Evolutionary conservation across 2,888 invertebrate genomes (phyloP).

Genomic region (Cancer borealis): DNA sequence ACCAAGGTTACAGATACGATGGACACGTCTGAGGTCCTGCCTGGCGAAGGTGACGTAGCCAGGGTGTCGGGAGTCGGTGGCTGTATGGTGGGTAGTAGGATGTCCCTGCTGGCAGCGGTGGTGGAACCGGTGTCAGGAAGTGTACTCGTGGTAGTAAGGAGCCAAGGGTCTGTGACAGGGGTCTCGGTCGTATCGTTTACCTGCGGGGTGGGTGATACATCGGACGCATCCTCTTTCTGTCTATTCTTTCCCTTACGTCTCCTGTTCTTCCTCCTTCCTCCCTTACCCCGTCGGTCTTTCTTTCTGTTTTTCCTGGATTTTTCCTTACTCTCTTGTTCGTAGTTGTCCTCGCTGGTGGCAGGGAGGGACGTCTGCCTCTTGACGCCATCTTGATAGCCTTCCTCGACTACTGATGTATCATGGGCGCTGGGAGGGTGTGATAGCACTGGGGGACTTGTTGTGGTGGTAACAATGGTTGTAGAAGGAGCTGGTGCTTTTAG

Average conservation of each 20-base stretch:
- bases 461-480: neutral
- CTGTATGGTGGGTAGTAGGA: neutral
- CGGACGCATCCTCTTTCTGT: neutral
- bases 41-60: neutral
- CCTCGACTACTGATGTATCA: conserved; percentile 13
- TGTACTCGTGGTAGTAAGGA: neutral
- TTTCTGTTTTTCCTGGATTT: conserved; percentile 10
- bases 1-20: neutral
- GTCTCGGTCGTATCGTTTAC: neutral
- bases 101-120: neutral
- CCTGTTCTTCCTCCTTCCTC: conserved; percentile 10
- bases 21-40: neutral
- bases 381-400: neutral
- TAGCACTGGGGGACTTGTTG: neutral
- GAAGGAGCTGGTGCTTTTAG: conserved; percentile 25
- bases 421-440: neutral
- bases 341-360: conserved; percentile 11
- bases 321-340: conserved; percentile 25
- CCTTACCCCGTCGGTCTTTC: neutral
- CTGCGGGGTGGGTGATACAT: neutral
- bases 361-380: neutral
- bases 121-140: neutral
- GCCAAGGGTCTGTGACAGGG: neutral
- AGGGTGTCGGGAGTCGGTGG: neutral
- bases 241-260: conserved; percentile 51